Percentiles rank a stretch among this genome's conserved stretches.
phyloP scores from a whole-genome alignment of 2,888 invertebrate genomes.

The Ophraella communa region DNA sequence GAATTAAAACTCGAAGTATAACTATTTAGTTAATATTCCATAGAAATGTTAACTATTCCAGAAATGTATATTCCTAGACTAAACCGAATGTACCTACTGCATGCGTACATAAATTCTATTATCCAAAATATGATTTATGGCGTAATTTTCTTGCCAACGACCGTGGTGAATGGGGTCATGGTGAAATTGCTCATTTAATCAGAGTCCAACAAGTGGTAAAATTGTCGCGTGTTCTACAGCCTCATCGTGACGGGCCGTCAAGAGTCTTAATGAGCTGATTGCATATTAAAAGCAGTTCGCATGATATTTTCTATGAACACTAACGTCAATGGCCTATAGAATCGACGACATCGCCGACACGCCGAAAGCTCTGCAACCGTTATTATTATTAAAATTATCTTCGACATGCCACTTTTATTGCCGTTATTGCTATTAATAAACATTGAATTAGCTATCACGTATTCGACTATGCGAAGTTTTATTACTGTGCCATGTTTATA shows the following conservation, averaged over 20 bases:
- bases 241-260: conserved; percentile 38
- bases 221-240: conserved; percentile 41
- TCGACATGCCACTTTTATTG: not conserved
- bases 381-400: not conserved
- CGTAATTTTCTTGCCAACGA: conserved; percentile 5
- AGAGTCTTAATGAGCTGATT: conserved; percentile 42
- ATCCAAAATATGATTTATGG: not conserved
- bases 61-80: too few species aligned
- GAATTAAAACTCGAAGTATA: too few species aligned
- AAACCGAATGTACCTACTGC: too few species aligned
- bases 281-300: conserved; percentile 41
- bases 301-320: conserved; percentile 26
- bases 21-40: too few species aligned
- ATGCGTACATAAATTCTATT: too few species aligned
- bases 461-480: not conserved
- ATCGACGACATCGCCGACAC: not conserved
- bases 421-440: not conserved
- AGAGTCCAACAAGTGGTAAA: conserved; percentile 38
- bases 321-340: conserved; percentile 5
- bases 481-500: too few species aligned
- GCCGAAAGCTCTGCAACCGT: not conserved
- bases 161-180: conserved; percentile 11
- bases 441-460: not conserved
- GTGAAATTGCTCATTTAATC: conserved; percentile 8
- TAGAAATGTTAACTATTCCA: too few species aligned